A percentile compares a stretch with the other conserved stretches of the same genome.
phyloP scores from a whole-genome alignment of 2,888 invertebrate species.

The Chymomyza amoena region DNA sequence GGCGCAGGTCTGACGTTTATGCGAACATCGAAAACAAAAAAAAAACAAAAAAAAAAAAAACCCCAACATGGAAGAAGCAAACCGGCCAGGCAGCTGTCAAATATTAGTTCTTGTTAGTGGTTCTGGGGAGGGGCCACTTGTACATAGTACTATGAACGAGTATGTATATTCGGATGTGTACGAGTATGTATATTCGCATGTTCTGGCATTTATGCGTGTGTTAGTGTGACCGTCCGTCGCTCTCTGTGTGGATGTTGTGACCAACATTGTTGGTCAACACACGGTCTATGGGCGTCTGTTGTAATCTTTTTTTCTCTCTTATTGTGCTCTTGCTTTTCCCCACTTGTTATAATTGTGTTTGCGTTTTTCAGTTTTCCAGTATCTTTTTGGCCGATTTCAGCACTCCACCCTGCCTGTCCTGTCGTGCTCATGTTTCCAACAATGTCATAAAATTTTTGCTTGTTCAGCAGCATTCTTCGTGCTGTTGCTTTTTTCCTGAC shows the following conservation, averaged over 20 bases:
- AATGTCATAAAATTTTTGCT: constrained; percentile 69
- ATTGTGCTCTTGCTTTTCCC: constrained; percentile 34
- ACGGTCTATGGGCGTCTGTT: constrained; percentile 15
- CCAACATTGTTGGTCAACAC: constrained; percentile 71
- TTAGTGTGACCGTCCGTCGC: background rate
- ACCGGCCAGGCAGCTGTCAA: constrained; percentile 40
- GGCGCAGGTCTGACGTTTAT: constrained; percentile 51
- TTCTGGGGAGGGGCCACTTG: constrained; percentile 30
- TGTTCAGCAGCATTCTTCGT: constrained; percentile 62
- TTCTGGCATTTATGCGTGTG: constrained; percentile 15
- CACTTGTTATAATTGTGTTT: constrained; percentile 70
- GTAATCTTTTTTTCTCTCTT: constrained; percentile 11
- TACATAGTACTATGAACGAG: constrained; percentile 4
- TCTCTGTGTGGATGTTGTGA: constrained; percentile 33
- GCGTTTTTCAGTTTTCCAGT: constrained; percentile 56
- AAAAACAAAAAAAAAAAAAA: constrained; percentile 9
- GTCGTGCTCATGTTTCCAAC: constrained; percentile 39
- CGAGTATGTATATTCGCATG: constrained; percentile 7
- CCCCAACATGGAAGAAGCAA: constrained; percentile 5
- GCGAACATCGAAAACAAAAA: constrained; percentile 32
- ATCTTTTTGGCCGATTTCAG: background rate
- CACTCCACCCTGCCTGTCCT: constrained; percentile 23
- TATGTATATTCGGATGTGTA: background rate
- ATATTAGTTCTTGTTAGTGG: constrained; percentile 54
- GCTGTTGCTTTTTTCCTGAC: constrained; percentile 1